A percentile compares a stretch with the other conserved stretches of the same genome.
phyloP scores from a whole-genome alignment of 2,113 vertebrate genomes.

The Dasypus novemcinctus region DNA sequence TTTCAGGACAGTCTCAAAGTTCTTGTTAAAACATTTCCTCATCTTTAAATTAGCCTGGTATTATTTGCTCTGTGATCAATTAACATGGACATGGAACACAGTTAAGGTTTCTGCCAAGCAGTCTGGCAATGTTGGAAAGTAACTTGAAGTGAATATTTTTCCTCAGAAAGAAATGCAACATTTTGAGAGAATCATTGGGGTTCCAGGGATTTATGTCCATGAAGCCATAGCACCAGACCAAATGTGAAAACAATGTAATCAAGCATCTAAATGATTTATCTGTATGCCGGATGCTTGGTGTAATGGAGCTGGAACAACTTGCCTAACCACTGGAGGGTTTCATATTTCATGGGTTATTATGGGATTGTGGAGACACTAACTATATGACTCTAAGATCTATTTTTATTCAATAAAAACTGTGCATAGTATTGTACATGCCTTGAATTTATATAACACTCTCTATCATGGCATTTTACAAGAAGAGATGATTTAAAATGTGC shows the following conservation, averaged over 20 bases:
- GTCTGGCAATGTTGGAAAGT: neutral
- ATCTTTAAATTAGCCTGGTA: slow-evolving; percentile 68
- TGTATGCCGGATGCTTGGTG: slow-evolving; percentile 14
- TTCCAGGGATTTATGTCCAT: neutral
- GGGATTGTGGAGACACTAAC: slow-evolving; percentile 29
- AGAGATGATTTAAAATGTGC: slow-evolving; percentile 65
- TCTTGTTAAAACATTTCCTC: slow-evolving; percentile 67
- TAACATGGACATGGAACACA: slow-evolving; percentile 46
- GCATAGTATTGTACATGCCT: slow-evolving; percentile 48
- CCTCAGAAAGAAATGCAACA: slow-evolving; percentile 53
- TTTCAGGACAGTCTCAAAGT: slow-evolving; percentile 36
- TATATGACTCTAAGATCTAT: slow-evolving; percentile 48
- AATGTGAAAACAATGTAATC: slow-evolving; percentile 52
- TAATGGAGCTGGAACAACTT: slow-evolving; percentile 44
- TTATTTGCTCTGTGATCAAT: slow-evolving; percentile 67
- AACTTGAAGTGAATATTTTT: slow-evolving; percentile 20
- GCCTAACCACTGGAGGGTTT: slow-evolving; percentile 21
- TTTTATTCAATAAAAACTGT: slow-evolving; percentile 61
- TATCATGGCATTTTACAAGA: slow-evolving; percentile 60
- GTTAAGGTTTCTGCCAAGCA: slow-evolving; percentile 49
- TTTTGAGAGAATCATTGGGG: slow-evolving; percentile 45
- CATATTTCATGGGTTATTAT: slow-evolving; percentile 47
- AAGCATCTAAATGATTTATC: slow-evolving; percentile 54
- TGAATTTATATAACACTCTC: slow-evolving; percentile 63
- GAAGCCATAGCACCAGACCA: slow-evolving; percentile 31